Evolutionary conservation across 2,113 vertebrate genomes (phyloP), one percentile per base, ranked within the genome.

Genomic region (Podiceps cristatus): DNA sequence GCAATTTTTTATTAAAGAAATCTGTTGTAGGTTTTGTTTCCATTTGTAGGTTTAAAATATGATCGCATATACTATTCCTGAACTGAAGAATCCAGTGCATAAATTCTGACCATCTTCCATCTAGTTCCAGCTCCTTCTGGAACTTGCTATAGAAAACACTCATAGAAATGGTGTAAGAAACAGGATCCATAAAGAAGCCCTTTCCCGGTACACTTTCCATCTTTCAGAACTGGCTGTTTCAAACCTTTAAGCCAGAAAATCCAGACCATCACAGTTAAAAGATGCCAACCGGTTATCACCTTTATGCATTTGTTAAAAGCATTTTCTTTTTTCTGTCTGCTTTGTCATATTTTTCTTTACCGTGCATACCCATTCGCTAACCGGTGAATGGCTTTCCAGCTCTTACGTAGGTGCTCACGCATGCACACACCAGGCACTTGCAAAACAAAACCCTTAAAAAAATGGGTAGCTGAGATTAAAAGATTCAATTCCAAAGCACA

Each of bases 401-500:
- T 45, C 44, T 62, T 44, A 19, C 2, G 1, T 4, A n/a, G 52
- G 15, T 1, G 0, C 12, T 60, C 20, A 37, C 27, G 45, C 15
- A 8, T 25, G 29, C 33, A 37, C 17, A 4, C 10, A 15, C 15
- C 37, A 42, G 44, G 29, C 10, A 16, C 20, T 49, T 35, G 9
- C 15, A 69, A 84, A 94, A 33, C 24, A 50, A 3, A 56, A 18
- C 5, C 8, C 13, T 23, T 62, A 40, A 8, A n/a, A 37, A 56
- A 49, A 49, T 25, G 35, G 3, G 20, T 35, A 85, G 20, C 17
- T 11, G 31, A n/a, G 37, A 68, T 45, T 27, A 75, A 66, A 76
- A 73, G 50, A 67, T 23, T 37, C 18, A 4, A 9, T 59, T 59
- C 42, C 64, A 81, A 64, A 64, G 5, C 37, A 53, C 12, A 27